Evolutionary conservation across 2,113 vertebrate genomes (phyloP).

Genomic region (Asarcornis scutulata): DNA sequence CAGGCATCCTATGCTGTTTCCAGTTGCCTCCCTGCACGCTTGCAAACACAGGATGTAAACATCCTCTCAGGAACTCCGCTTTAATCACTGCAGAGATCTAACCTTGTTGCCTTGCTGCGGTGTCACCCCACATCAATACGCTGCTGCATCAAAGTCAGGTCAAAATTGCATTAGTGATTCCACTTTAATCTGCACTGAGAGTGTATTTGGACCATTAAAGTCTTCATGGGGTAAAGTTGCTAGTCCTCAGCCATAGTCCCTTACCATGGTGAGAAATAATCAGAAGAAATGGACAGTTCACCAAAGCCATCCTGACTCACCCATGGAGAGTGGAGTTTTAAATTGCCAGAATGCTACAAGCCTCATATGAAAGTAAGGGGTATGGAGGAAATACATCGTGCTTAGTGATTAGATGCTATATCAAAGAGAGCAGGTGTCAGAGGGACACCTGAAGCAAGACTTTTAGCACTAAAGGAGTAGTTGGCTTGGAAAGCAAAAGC

Average conservation of each 20-base stretch:
- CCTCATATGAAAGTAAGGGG: not conserved
- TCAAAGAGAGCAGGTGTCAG: not conserved
- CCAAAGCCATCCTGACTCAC: not conserved
- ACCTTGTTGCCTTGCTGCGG: slow-evolving; percentile 5
- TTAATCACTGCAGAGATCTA: not conserved
- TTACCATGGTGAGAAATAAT: not conserved
- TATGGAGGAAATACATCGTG: not conserved
- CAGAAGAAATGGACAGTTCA: not conserved
- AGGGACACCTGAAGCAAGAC: not conserved
- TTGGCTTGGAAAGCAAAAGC: not conserved
- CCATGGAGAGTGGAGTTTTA: not conserved
- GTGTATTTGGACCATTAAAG: not conserved
- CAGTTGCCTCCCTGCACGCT: not conserved
- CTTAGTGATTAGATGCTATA: not conserved
- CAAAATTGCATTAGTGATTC: slow-evolving; percentile 31
- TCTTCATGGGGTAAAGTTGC: not conserved
- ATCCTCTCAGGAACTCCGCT: not conserved
- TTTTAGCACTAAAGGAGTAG: not conserved
- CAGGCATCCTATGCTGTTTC: not conserved
- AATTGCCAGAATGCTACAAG: not conserved
- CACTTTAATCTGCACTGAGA: slow-evolving; percentile 7
- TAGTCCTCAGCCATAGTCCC: not conserved
- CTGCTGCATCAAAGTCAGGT: slow-evolving; percentile 24
- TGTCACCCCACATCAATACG: not conserved
- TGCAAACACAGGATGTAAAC: not conserved